Base-by-base conservation (phyloP, 2,888 invertebrate genomes). In the Strigamia crassipes region DNA sequence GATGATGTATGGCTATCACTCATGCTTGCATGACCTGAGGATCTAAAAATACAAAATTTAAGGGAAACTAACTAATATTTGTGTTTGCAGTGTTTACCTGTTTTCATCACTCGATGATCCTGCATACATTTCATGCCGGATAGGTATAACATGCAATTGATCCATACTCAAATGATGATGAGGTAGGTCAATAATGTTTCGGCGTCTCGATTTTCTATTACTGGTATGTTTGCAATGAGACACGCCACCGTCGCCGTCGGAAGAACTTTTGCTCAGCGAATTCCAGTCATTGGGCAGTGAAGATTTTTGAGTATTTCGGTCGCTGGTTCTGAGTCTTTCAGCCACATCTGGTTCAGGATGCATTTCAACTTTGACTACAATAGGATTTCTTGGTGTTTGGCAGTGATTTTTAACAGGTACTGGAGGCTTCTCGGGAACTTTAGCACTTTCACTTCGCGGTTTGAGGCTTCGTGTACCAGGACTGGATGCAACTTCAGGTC, bases 1-100 rank as follows among this genome's bases (percentile, higher is more conserved):
- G 84, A 84, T 12, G 84, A 83, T 0, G 90, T 90, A 3, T 94
- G 94, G 81, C 94, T 94, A 88, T 96, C 95, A n/a, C 95, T 95
- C 95, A 96, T 96, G 85, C 94, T 95, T 9, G 96, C 96, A 88
- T 96, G 96, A 0, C 96, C 96, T 0, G 96, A 96, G n/a, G 95
- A 95, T 46, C 95, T 84, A 51, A n/a, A 66, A n/a, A 82, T 38
- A 81, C 21, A 38, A 38, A 34, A 78, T 21, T n/a, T 23, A 3
- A 78, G n/a, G 2, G 3, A 31, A 4, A 27, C 1, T 21, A 34
- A 78, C 6, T 4, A 21, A 27, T 15, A 78, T 21, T 15, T 15
- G 31, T 34, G 34, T 78, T 13, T 23, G 3, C 15, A 78, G 34
- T 61, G 15, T 78, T 51, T 82, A 84, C 84, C 83, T 83, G 56